Conservation (phyloP, 2,797 vertebrate genomes). For the Vireo griseus region DNA sequence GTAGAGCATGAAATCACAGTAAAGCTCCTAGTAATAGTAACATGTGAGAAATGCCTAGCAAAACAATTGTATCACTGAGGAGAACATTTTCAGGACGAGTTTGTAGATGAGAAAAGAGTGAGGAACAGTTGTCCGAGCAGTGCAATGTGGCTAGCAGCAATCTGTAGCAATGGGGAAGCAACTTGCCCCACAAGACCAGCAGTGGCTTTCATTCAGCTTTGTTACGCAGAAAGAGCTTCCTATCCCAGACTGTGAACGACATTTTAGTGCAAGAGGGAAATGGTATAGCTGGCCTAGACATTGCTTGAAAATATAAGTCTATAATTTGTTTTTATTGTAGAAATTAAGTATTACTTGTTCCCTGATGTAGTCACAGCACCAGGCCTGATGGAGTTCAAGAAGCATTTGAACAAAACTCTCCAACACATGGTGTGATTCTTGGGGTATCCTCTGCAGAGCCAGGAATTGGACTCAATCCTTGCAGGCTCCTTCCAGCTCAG, state of each 20-base stretch:
- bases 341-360: not conserved
- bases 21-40: not conserved
- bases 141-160: not conserved
- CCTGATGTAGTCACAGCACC: not conserved
- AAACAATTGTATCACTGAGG: not conserved
- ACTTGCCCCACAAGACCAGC: not conserved
- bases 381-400: not conserved
- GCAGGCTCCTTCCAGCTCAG: not conserved
- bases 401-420: not conserved
- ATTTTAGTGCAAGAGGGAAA: not conserved
- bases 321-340: not conserved
- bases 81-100: not conserved
- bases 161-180: not conserved
- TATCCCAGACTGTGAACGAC: not conserved
- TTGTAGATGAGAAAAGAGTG: not conserved
- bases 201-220: not conserved
- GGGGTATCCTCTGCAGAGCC: no score
- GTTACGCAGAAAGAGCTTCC: accelerated
- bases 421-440: not conserved
- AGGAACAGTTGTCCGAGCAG: not conserved
- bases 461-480: not conserved
- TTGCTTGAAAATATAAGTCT: not conserved
- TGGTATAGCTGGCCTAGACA: not conserved
- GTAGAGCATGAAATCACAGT: not conserved
- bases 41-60: not conserved